Percentiles rank a stretch among this genome's conserved stretches.
Evolutionary conservation across 2,113 vertebrate species (phyloP).

Genomic region (Poeciliopsis turrubarensis): DNA sequence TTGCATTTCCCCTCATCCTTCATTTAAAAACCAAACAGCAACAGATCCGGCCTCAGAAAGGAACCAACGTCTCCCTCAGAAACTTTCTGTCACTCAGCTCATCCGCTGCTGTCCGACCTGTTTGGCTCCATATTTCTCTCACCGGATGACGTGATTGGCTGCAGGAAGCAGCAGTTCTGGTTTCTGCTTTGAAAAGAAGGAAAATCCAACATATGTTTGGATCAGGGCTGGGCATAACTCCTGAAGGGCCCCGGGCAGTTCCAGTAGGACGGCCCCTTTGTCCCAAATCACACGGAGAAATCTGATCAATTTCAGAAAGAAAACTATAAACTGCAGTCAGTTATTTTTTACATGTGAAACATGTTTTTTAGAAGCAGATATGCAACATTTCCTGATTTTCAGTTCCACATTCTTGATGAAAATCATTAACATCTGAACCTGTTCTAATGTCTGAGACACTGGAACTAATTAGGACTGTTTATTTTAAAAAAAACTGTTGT

Average conservation of each 20-base stretch:
- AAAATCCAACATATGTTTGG: neutral
- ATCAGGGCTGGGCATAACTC: neutral
- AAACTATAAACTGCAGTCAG: too few relatives aligned
- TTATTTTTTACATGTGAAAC: too few relatives aligned
- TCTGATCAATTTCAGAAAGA: neutral
- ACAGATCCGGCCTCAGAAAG: neutral
- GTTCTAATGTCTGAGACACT: too few relatives aligned
- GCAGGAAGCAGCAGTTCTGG: neutral
- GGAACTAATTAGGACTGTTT: too few relatives aligned
- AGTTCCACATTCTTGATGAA: too few relatives aligned
- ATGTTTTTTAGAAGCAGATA: too few relatives aligned
- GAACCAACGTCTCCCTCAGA: neutral
- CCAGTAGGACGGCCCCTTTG: neutral
- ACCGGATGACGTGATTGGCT: constrained; percentile 23
- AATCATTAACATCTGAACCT: too few relatives aligned
- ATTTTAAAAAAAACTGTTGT: too few relatives aligned
- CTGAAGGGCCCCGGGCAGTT: neutral
- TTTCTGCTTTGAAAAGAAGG: constrained; percentile 14
- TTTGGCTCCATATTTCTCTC: constrained; percentile 50
- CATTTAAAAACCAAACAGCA: neutral
- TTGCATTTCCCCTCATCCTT: neutral
- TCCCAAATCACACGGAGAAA: neutral
- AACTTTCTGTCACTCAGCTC: neutral
- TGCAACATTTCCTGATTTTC: too few relatives aligned
- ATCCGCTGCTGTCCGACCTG: constrained; percentile 48